A percentile compares a stretch with the other conserved stretches of the same genome.
These are phyloP conservation scores for Corydoras sp. DNA, from an alignment of 2,113 vertebrate genomes.

Conservation along the genomic window DNA sequence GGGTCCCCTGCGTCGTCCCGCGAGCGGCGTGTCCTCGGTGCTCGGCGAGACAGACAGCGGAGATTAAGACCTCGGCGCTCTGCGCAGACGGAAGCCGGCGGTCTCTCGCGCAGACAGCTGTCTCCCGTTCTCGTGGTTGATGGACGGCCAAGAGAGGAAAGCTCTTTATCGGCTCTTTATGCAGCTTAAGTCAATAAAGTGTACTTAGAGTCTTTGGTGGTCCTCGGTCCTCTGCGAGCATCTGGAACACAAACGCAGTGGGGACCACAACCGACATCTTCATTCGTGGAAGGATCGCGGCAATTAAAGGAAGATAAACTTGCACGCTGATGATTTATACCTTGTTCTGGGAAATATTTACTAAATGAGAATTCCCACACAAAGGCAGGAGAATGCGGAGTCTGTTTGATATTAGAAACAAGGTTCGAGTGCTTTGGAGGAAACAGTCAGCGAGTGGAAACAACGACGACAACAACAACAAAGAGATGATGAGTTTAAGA, in stretches of 20 bases:
- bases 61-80: not conserved
- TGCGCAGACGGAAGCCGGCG: constrained; percentile 9
- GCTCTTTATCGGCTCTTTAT: constrained; percentile 61
- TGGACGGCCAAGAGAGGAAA: constrained; percentile 49
- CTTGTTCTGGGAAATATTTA: constrained; percentile 63
- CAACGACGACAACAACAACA: no score
- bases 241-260: constrained; percentile 60
- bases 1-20: no score
- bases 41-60: not conserved
- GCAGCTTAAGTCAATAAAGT: constrained; percentile 57
- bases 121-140: constrained; percentile 46
- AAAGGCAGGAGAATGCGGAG: constrained; percentile 55
- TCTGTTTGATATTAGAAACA: constrained; percentile 60
- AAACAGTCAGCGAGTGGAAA: constrained; percentile 43
- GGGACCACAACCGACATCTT: constrained; percentile 50
- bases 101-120: constrained; percentile 12
- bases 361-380: constrained; percentile 63
- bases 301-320: constrained; percentile 71
- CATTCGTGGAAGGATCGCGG: constrained; percentile 50
- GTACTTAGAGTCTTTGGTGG: constrained; percentile 66
- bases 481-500: no score
- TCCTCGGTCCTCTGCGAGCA: constrained; percentile 61
- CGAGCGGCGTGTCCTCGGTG: not conserved
- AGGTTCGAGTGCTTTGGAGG: constrained; percentile 30
- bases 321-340: constrained; percentile 58